Percentiles rank a stretch among this genome's conserved stretches.
These are phyloP conservation scores for Drosophila monieri DNA, from an alignment of 2,888 invertebrate genomes.

Conservation along the genomic window DNA sequence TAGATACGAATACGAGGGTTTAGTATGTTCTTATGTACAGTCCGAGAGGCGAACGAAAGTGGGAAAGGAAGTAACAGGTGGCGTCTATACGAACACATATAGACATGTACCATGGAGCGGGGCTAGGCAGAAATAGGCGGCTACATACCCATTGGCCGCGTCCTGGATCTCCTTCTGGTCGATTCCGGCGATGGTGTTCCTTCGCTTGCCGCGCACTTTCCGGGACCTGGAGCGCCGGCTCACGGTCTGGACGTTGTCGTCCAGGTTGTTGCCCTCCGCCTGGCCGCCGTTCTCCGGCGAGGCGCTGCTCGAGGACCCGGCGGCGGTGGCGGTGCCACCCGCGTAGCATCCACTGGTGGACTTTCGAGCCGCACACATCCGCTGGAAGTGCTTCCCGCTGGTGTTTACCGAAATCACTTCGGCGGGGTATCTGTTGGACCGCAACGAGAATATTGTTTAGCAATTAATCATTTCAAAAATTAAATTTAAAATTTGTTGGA, in stretches of 20 bases:
- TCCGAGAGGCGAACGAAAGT: slow-evolving; percentile 36
- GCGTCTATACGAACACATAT: slow-evolving; percentile 10
- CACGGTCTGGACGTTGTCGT: slow-evolving; percentile 86
- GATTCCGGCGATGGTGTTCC: slow-evolving; percentile 95
- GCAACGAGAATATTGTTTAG: neutral
- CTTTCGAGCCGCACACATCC: slow-evolving; percentile 94
- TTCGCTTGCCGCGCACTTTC: slow-evolving; percentile 91
- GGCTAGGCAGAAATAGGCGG: neutral
- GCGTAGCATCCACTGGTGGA: slow-evolving; percentile 86
- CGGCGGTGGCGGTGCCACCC: slow-evolving; percentile 41
- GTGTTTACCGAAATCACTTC: slow-evolving; percentile 95
- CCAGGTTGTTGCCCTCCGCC: slow-evolving; percentile 81
- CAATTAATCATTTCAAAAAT: slow-evolving; percentile 16
- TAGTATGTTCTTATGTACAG: slow-evolving; percentile 44
- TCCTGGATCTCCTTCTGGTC: slow-evolving; percentile 95
- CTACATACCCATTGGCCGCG: slow-evolving; percentile 92
- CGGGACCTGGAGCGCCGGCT: slow-evolving; percentile 89
- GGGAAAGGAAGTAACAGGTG: slow-evolving; percentile 18
- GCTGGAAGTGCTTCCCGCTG: slow-evolving; percentile 93
- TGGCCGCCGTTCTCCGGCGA: slow-evolving; percentile 68
- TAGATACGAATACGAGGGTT: slow-evolving; percentile 24
- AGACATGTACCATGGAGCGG: neutral
- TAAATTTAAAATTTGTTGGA: no score
- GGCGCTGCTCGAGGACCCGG: slow-evolving; percentile 58
- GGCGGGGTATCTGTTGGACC: slow-evolving; percentile 89